Evolutionary conservation across 2,113 vertebrate species (phyloP).

Genomic region (Poeciliopsis retropinna): DNA sequence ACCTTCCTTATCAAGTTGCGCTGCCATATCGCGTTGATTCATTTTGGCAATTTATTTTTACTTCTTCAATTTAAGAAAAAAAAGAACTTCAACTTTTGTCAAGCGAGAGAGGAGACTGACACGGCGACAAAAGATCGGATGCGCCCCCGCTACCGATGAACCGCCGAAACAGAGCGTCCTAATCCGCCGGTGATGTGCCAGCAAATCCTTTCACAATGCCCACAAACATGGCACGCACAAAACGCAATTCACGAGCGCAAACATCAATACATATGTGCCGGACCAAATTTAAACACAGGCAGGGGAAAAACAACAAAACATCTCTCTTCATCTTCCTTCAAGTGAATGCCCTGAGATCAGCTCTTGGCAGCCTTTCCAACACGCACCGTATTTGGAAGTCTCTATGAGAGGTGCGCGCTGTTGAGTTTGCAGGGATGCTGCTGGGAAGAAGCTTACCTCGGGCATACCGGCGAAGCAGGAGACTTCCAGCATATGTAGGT

Average conservation of each 20-base stretch:
- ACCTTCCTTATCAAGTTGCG: not conserved
- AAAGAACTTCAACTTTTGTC: slow-evolving; percentile 45
- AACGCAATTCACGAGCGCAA: slow-evolving; percentile 12
- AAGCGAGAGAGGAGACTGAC: slow-evolving; percentile 35
- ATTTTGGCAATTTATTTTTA: not conserved
- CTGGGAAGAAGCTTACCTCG: slow-evolving; percentile 38
- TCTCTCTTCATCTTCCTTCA: slow-evolving; percentile 17
- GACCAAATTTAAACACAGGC: slow-evolving; percentile 30
- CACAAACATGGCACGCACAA: slow-evolving; percentile 23
- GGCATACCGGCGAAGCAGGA: slow-evolving; percentile 25
- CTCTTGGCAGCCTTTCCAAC: slow-evolving; percentile 31
- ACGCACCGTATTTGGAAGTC: slow-evolving; percentile 19
- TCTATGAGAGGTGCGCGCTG: slow-evolving; percentile 10
- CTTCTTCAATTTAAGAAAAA: slow-evolving; percentile 7
- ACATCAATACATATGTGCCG: slow-evolving; percentile 29
- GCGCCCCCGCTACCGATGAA: slow-evolving; percentile 53
- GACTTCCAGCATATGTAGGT: slow-evolving; percentile 24
- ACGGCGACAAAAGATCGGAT: slow-evolving; percentile 66
- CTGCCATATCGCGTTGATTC: not conserved
- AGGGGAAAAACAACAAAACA: not conserved
- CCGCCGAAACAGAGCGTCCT: slow-evolving; percentile 58
- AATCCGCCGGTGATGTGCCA: slow-evolving; percentile 67
- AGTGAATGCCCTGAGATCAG: slow-evolving; percentile 43
- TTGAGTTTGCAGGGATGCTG: slow-evolving; percentile 32
- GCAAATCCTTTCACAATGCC: slow-evolving; percentile 66